Evolutionary conservation across 2,888 invertebrate genomes (phyloP).

Genomic region (Melinaea marsaeus): DNA sequence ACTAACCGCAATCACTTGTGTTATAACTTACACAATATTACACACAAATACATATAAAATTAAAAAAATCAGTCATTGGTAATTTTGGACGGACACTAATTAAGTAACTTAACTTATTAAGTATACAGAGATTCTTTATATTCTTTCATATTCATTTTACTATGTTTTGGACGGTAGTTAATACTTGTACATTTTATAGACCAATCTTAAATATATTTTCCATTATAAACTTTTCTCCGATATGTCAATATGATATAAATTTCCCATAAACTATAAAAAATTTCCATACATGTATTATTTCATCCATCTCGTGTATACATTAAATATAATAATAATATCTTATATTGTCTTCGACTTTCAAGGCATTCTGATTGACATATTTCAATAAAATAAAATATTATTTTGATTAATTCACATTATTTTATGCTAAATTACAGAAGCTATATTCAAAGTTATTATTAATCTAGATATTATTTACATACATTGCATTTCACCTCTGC

Average conservation of each 20-base stretch:
- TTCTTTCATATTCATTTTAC: constrained; percentile 30
- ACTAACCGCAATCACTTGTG: constrained; percentile 47
- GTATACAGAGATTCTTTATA: constrained; percentile 49
- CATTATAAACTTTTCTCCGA: not conserved
- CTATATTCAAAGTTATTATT: constrained; percentile 23
- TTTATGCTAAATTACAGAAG: constrained; percentile 11
- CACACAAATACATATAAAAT: constrained; percentile 43
- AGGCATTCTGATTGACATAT: constrained; percentile 51
- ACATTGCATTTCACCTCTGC: constrained; percentile 25
- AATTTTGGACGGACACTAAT: constrained; percentile 75
- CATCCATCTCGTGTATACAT: constrained; percentile 27
- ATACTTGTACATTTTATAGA: constrained; percentile 38
- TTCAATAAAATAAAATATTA: constrained; percentile 8
- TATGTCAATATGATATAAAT: not conserved
- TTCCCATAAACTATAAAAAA: constrained; percentile 5
- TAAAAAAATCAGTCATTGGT: constrained; percentile 69
- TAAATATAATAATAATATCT: constrained; percentile 16
- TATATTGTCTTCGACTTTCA: constrained; percentile 50
- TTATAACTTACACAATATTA: constrained; percentile 51
- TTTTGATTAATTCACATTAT: constrained; percentile 1
- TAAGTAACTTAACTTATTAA: constrained; percentile 63
- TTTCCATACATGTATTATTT: constrained; percentile 13
- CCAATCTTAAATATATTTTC: constrained; percentile 1
- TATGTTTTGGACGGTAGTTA: constrained; percentile 50
- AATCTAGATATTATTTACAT: constrained; percentile 39